Conservation (phyloP, 2,113 vertebrate species). For the Gopherus evgoodei region DNA sequence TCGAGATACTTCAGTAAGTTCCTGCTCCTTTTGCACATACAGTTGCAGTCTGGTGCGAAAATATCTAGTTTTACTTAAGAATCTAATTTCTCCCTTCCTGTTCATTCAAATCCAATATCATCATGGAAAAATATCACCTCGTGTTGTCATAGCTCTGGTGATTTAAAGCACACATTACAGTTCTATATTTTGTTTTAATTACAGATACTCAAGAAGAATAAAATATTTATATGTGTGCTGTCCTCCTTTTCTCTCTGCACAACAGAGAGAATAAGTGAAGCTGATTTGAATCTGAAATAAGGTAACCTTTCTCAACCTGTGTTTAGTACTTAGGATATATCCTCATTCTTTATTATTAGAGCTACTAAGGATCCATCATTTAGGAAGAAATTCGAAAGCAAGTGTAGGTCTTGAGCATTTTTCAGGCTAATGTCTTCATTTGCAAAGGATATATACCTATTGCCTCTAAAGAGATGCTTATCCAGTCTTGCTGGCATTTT, state of each 20-base stretch:
- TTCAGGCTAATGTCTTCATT: background rate
- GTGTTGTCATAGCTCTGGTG: constrained; percentile 5
- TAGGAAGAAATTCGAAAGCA: background rate
- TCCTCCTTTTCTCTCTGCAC: background rate
- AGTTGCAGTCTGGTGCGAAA: background rate
- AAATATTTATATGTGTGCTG: constrained; percentile 25
- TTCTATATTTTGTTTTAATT: constrained; percentile 9
- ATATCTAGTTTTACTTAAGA: background rate
- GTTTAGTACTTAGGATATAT: background rate
- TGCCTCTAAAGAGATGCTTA: background rate
- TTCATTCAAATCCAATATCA: background rate
- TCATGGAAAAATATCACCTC: background rate
- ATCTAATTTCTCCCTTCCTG: background rate
- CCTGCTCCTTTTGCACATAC: background rate
- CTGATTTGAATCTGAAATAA: background rate
- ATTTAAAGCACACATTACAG: background rate
- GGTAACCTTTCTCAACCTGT: background rate
- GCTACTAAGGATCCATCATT: rapidly evolving
- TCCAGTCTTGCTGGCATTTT: background rate
- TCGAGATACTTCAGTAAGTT: background rate
- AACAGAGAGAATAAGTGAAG: background rate
- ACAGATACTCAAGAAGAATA: background rate
- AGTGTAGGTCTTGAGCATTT: background rate
- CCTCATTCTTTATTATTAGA: background rate
- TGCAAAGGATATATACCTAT: background rate